These are phyloP conservation scores for Eupithecia pulchellata DNA, from an alignment of 2,888 invertebrate species.

Conservation along the genomic window DNA sequence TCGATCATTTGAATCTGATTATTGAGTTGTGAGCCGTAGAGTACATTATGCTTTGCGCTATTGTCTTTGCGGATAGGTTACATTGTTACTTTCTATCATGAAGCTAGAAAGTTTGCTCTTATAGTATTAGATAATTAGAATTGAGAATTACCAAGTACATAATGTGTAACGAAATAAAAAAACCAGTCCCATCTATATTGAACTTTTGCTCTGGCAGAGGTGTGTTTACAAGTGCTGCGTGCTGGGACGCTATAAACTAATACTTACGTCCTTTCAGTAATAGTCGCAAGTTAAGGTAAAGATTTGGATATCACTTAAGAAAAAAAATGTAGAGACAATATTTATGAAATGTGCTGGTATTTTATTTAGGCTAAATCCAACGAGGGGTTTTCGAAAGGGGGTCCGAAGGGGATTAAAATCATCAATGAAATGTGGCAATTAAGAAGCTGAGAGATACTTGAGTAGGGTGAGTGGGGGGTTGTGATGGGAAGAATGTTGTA, in stretches of 20 bases:
- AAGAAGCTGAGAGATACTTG: no score
- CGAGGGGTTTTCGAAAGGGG: no score
- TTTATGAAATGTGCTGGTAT: no score
- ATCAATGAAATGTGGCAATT: no score
- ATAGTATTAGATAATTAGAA: neutral
- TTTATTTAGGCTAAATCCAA: no score
- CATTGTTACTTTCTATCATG: neutral
- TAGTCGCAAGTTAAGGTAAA: slow-evolving; percentile 44
- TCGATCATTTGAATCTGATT: slow-evolving; percentile 21
- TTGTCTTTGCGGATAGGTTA: neutral
- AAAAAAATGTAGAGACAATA: no score
- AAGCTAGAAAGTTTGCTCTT: neutral
- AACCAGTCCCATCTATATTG: neutral
- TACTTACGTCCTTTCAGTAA: slow-evolving; percentile 55
- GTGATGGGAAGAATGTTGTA: no score
- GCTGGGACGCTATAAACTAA: slow-evolving; percentile 50
- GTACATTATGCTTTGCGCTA: slow-evolving; percentile 10
- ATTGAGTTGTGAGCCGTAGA: slow-evolving; percentile 7
- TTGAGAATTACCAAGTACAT: no score
- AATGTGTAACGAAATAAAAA: neutral
- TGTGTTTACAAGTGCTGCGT: slow-evolving; percentile 50
- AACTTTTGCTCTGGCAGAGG: slow-evolving; percentile 25
- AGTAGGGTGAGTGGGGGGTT: no score
- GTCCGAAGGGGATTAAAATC: no score
- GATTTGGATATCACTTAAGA: neutral